phyloP scores from a whole-genome alignment of 2,797 vertebrate species.

The Alfaro cultratus region DNA sequence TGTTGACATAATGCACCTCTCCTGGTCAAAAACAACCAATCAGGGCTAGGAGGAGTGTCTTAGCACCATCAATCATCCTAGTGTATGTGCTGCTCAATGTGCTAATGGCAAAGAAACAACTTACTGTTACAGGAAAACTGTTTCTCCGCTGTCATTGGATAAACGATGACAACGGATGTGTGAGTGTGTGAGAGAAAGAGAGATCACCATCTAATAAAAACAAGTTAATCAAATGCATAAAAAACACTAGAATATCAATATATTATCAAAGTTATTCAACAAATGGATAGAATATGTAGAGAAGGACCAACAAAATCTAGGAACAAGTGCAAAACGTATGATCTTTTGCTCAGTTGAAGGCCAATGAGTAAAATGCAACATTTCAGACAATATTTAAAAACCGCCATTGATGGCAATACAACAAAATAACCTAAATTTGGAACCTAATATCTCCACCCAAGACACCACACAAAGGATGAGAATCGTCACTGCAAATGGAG shows the following conservation, averaged over 20 bases:
- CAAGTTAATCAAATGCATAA: background rate
- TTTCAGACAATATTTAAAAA: conserved; percentile 1
- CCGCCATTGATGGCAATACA: background rate
- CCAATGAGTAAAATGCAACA: background rate
- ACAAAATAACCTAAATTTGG: background rate
- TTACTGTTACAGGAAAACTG: no score
- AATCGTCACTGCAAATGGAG: background rate
- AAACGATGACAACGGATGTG: no score
- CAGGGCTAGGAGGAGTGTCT: no score
- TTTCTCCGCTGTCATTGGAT: no score
- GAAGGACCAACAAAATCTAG: background rate
- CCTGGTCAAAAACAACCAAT: no score
- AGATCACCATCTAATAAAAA: background rate
- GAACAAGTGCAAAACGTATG: background rate
- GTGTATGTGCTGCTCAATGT: no score
- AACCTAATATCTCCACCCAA: background rate
- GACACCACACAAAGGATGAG: background rate
- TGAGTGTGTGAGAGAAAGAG: background rate
- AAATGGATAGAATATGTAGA: background rate
- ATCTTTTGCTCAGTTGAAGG: background rate
- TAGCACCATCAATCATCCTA: no score
- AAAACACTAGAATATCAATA: background rate
- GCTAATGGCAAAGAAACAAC: no score
- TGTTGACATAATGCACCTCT: no score
- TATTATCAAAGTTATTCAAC: background rate